These are phyloP conservation scores for Drosophila dunni DNA, from an alignment of 1,140 invertebrate species.

Conservation along the genomic window DNA sequence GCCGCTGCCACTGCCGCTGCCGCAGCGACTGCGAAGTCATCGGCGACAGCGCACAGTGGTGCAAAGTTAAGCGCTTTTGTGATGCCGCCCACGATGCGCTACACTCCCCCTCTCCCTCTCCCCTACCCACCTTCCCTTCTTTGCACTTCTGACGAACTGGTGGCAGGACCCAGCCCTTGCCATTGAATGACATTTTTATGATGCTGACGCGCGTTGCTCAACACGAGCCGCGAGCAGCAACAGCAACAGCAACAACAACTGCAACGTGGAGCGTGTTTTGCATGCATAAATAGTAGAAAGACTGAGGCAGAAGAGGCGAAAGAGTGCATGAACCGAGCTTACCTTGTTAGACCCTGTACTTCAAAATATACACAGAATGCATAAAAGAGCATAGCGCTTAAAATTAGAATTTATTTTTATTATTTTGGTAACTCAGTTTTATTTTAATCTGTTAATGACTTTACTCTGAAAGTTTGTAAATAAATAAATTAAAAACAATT, in stretches of 20 bases:
- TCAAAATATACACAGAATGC: too few species aligned
- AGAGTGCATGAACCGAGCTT: constrained; percentile 18
- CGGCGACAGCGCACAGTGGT: constrained; percentile 59
- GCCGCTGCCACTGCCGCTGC: constrained; percentile 41
- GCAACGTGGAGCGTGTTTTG: constrained; percentile 61
- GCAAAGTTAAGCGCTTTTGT: constrained; percentile 22
- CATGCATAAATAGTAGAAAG: constrained; percentile 67
- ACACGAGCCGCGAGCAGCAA: constrained; percentile 54
- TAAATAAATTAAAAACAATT: too few species aligned
- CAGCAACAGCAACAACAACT: constrained; percentile 23
- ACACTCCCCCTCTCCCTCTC: not conserved
- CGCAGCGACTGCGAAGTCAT: constrained; percentile 13
- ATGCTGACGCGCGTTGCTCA: constrained; percentile 79
- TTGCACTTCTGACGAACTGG: not conserved
- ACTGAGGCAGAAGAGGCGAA: not conserved
- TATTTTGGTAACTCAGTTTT: too few species aligned
- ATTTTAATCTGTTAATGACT: too few species aligned
- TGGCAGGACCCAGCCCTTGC: constrained; percentile 42
- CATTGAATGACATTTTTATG: constrained; percentile 81
- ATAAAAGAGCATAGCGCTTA: too few species aligned
- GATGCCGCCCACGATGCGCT: constrained; percentile 14
- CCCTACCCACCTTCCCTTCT: not conserved
- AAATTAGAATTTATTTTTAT: too few species aligned
- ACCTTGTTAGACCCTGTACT: constrained; percentile 6
- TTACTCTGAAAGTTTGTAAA: too few species aligned